phyloP scores from a whole-genome alignment of 1,140 invertebrate genomes.

The Eufriesea mexicana region DNA sequence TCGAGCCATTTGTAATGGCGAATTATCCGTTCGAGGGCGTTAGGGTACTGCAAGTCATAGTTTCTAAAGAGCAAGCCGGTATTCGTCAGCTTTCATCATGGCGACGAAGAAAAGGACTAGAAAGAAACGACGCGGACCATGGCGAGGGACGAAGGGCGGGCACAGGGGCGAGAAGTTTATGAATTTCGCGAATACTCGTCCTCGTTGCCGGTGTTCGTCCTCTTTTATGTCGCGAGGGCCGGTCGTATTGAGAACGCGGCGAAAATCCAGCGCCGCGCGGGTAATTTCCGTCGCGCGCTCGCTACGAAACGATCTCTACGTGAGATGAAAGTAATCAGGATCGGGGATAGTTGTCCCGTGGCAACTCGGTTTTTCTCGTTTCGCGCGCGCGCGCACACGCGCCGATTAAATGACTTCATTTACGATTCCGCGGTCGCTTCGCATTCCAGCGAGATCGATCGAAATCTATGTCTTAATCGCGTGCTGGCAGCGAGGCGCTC shows the following conservation, averaged over 20 bases:
- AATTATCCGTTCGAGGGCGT: constrained; percentile 73
- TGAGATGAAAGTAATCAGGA: constrained; percentile 66
- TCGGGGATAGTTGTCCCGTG: constrained; percentile 15
- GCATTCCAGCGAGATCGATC: constrained; percentile 26
- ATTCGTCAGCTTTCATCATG: constrained; percentile 71
- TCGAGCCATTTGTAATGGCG: constrained; percentile 77
- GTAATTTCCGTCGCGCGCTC: constrained; percentile 65
- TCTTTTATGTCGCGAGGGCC: constrained; percentile 51
- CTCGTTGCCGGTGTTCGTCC: constrained; percentile 56
- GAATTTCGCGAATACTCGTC: constrained; percentile 70
- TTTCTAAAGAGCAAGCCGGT: constrained; percentile 68
- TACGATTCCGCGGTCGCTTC: constrained; percentile 28
- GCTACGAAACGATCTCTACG: constrained; percentile 65
- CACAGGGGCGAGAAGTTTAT: constrained; percentile 67
- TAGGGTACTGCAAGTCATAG: constrained; percentile 76
- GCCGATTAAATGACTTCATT: constrained; percentile 58
- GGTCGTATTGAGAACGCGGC: constrained; percentile 55
- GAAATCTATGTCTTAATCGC: constrained; percentile 38
- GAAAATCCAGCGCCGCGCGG: constrained; percentile 48
- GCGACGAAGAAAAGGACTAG: constrained; percentile 47
- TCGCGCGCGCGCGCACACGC: background rate
- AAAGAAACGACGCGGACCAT: background rate
- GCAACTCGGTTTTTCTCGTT: constrained; percentile 36
- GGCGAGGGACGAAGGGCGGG: background rate
- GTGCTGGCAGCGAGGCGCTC: background rate